Evolutionary conservation across 2,797 vertebrate species (phyloP).

Genomic region (Notolepis coatsorum): DNA sequence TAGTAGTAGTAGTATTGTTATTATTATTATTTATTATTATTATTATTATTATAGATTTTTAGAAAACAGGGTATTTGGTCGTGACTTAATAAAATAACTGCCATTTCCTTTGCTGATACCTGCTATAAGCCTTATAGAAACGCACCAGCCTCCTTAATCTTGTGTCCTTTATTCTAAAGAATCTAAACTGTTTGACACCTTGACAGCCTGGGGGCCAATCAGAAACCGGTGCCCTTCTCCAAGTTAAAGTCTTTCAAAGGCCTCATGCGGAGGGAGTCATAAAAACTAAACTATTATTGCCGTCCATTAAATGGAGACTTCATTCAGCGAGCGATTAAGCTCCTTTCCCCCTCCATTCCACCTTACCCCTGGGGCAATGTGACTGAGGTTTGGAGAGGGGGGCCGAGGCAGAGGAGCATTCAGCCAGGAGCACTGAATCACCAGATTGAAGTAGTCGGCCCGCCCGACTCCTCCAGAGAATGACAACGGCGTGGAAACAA

Average conservation of each 20-base stretch:
- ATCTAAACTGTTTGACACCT: conserved; percentile 2
- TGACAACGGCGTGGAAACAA: conserved; percentile 67
- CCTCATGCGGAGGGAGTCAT: conserved; percentile 27
- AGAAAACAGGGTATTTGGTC: neutral
- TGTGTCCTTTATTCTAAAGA: conserved; percentile 10
- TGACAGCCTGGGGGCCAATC: conserved; percentile 25
- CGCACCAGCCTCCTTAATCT: neutral
- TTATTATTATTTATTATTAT: no score
- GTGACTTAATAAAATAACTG: neutral
- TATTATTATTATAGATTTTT: no score
- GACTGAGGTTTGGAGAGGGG: conserved; percentile 45
- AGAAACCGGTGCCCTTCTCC: conserved; percentile 8
- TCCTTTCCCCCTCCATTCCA: conserved; percentile 63
- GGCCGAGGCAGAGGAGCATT: conserved; percentile 63
- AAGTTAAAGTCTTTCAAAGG: conserved; percentile 38
- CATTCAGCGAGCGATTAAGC: conserved; percentile 48
- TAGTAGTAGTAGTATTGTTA: no score
- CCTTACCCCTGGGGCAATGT: conserved; percentile 64
- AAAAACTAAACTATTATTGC: conserved; percentile 36
- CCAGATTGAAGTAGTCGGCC: conserved; percentile 58
- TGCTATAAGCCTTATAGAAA: neutral
- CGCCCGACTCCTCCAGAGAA: conserved; percentile 66
- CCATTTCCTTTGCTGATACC: neutral
- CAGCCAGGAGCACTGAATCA: conserved; percentile 64
- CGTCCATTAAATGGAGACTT: conserved; percentile 42